Evolutionary conservation across 2,888 invertebrate genomes (phyloP).

Genomic region (Xylota segnis): DNA sequence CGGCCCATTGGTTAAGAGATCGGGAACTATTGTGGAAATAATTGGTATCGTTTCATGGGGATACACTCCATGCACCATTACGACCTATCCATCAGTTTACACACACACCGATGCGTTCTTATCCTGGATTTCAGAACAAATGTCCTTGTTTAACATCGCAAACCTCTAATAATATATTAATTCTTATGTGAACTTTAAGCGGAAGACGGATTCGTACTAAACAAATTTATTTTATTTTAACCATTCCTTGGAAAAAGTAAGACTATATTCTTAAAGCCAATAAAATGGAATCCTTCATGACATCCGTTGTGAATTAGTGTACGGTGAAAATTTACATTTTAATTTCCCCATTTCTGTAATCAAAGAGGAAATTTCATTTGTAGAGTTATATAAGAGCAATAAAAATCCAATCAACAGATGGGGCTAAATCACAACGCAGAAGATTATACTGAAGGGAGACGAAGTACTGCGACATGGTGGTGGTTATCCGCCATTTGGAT

Average conservation of each 20-base stretch:
- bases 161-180: background rate
- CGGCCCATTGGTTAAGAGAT: slow-evolving; percentile 80
- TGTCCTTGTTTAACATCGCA: slow-evolving; percentile 9
- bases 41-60: slow-evolving; percentile 86
- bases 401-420: slow-evolving; percentile 63
- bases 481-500: slow-evolving; percentile 42
- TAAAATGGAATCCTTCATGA: slow-evolving; percentile 33
- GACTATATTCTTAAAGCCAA: background rate
- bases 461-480: slow-evolving; percentile 1
- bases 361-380: slow-evolving; percentile 66
- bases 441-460: slow-evolving; percentile 13
- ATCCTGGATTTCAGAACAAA: slow-evolving; percentile 80
- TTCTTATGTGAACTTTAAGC: slow-evolving; percentile 5
- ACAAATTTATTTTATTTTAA: slow-evolving; percentile 25
- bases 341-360: slow-evolving; percentile 70
- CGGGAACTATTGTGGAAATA: slow-evolving; percentile 62
- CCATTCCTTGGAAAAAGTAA: slow-evolving; percentile 9
- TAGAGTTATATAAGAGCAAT: slow-evolving; percentile 55
- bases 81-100: slow-evolving; percentile 84
- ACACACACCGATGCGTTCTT: slow-evolving; percentile 81
- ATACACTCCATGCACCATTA: slow-evolving; percentile 83
- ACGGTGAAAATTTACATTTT: slow-evolving; percentile 70
- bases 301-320: slow-evolving; percentile 50
- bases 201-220: slow-evolving; percentile 21
- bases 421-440: slow-evolving; percentile 31